Evolutionary conservation across 2,113 vertebrate species (phyloP).

Genomic region (Myiozetetes cayanensis): DNA sequence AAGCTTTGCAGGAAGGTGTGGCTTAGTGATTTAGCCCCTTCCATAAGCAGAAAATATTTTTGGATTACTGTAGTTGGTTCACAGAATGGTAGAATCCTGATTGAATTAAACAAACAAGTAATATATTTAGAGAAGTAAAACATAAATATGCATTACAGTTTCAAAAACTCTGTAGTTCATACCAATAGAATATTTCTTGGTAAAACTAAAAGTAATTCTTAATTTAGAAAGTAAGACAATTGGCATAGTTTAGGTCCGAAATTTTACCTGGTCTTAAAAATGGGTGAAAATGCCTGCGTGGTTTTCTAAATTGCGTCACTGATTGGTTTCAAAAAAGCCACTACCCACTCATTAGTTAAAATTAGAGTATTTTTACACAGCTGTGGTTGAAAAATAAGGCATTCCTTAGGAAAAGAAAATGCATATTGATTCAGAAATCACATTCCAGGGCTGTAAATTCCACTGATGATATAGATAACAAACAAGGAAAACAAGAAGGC

Average conservation of each 20-base stretch:
- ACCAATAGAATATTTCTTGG: conserved; percentile 59
- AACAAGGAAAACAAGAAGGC: not conserved
- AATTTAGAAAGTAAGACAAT: conserved; percentile 53
- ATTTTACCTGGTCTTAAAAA: conserved; percentile 19
- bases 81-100: conserved; percentile 66
- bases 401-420: not conserved
- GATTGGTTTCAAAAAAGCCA: conserved; percentile 24
- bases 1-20: conserved; percentile 64
- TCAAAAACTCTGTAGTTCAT: conserved; percentile 61
- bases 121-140: conserved; percentile 70
- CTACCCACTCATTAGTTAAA: conserved; percentile 28
- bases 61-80: conserved; percentile 65
- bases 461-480: not conserved
- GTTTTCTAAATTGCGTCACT: not conserved
- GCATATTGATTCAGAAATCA: not conserved
- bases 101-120: conserved; percentile 71
- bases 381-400: not conserved
- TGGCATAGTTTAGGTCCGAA: conserved; percentile 37
- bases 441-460: conserved; percentile 20
- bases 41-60: conserved; percentile 57
- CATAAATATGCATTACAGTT: conserved; percentile 52
- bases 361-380: not conserved
- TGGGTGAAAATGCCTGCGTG: not conserved
- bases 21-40: conserved; percentile 75
- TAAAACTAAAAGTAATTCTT: conserved; percentile 63